These are phyloP conservation scores for Platyrinchus mystaceus DNA, from an alignment of 2,797 vertebrate genomes.

Conservation along the genomic window DNA sequence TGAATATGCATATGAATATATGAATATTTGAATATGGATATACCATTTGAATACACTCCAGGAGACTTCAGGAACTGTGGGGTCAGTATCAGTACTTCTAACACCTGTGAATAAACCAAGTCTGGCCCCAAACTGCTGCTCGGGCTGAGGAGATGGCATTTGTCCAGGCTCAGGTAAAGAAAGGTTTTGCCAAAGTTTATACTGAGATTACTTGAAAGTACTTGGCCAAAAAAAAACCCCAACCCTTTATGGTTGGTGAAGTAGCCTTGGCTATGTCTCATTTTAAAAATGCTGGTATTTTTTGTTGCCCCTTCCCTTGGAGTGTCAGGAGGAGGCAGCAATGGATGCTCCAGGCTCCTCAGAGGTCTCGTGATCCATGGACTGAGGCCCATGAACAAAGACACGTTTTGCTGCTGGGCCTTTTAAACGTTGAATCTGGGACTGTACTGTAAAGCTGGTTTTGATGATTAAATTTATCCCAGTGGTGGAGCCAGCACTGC, in stretches of 20 bases:
- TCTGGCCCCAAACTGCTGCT: neutral
- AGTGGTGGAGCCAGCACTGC: neutral
- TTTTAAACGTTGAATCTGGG: neutral
- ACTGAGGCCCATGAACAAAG: neutral
- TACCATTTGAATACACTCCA: neutral
- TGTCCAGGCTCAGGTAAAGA: neutral
- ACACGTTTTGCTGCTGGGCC: neutral
- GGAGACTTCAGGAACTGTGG: neutral
- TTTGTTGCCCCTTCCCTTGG: neutral
- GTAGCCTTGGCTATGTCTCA: neutral
- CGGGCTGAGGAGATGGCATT: neutral
- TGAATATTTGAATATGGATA: neutral
- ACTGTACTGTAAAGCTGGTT: neutral
- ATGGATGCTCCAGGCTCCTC: neutral
- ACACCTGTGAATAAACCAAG: neutral
- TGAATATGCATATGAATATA: neutral
- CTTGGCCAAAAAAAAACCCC: rapidly evolving
- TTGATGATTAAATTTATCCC: neutral
- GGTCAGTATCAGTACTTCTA: neutral
- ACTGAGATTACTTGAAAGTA: neutral
- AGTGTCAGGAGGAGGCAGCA: neutral
- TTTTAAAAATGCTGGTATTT: neutral
- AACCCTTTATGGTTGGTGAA: neutral
- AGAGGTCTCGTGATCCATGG: rapidly evolving
- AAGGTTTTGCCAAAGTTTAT: neutral